phyloP scores from a whole-genome alignment of 1,140 invertebrate species.

The Drosophila nigromelanica region DNA sequence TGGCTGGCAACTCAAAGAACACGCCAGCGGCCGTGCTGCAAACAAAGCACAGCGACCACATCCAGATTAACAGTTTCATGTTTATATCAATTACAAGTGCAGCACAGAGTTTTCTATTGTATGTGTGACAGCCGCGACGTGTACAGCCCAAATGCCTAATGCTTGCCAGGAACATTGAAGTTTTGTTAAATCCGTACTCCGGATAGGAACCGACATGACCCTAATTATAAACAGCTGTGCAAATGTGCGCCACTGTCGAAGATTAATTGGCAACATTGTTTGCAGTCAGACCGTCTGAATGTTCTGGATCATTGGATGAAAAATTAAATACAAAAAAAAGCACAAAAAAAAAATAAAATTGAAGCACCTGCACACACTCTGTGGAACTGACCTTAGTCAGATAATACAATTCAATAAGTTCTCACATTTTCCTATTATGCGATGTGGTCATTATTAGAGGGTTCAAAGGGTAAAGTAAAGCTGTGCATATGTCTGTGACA shows the following conservation, averaged over 20 bases:
- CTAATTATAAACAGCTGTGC: slow-evolving; percentile 56
- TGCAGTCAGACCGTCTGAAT: not conserved
- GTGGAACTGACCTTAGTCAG: not conserved
- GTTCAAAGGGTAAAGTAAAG: no score
- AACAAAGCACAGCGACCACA: slow-evolving; percentile 23
- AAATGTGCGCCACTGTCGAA: slow-evolving; percentile 22
- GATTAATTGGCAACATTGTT: slow-evolving; percentile 4
- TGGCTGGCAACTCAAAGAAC: slow-evolving; percentile 29
- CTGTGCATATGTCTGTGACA: no score
- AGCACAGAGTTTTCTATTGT: not conserved
- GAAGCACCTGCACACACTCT: not conserved
- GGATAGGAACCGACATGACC: slow-evolving; percentile 37
- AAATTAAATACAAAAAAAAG: not conserved
- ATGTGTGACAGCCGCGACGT: slow-evolving; percentile 25
- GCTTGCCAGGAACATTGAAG: slow-evolving; percentile 11
- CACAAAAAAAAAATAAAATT: not conserved
- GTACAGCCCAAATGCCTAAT: slow-evolving; percentile 39
- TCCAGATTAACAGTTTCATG: slow-evolving; percentile 56
- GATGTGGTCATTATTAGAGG: no score
- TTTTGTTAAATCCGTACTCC: slow-evolving; percentile 45
- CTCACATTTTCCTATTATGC: no score
- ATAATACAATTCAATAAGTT: no score
- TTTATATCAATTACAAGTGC: slow-evolving; percentile 8
- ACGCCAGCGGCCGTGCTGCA: slow-evolving; percentile 28
- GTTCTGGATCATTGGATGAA: not conserved